Base-by-base conservation (phyloP, 30 jellyfish, hydroid and myxozoan genomes). In the Aurelia aurita region DNA sequence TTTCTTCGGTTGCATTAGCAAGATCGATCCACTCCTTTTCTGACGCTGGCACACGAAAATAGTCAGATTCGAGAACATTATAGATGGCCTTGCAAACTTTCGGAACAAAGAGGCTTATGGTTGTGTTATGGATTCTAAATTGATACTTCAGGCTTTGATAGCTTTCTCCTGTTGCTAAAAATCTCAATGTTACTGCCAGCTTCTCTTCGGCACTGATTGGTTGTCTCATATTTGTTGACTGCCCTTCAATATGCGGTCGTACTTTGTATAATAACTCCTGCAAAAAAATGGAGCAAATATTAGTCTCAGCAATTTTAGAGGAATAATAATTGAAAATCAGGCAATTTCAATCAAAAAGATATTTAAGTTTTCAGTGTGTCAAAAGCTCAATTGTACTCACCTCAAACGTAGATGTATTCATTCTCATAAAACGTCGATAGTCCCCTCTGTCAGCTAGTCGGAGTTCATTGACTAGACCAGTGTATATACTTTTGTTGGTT, bases 131-230 rank as follows among this genome's bases (percentile, higher is more conserved):
- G 49, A 79, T 79, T 32, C 90, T 32, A 85, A 79, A 57, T 25
- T 77, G 84, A 71, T 79, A 79, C 49, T 79, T 85, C 81, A 65
- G 87, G 22, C 91, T 81, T 46, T 67, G 51, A 45, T 34, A 81
- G 20, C 61, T 35, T 46, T 81, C 86, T n/a, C 86, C 91, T 23
- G 91, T 81, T 67, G 91, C 91, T n/a, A 68, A 49, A 46, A 81
- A 81, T 35, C 91, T 28, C 54, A 81, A 65, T 25, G 91, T 80
- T 31, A 80, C 91, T 14, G 91, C 91, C 14, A 80, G 87, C 73
- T 80, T 80, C 35, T 81, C 91, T 69, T 81, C 91, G 12, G 74
- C 77, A 28, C 58, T 19, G 62, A 81, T 47, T 47, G 91, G 86
- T 65, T 34, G 29, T 51, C 63, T 21, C 76, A 81, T 39, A 34